Evolutionary conservation across 1,140 invertebrate genomes (phyloP), one percentile per base, ranked within the genome.

Genomic region (Portunus trituberculatus): DNA sequence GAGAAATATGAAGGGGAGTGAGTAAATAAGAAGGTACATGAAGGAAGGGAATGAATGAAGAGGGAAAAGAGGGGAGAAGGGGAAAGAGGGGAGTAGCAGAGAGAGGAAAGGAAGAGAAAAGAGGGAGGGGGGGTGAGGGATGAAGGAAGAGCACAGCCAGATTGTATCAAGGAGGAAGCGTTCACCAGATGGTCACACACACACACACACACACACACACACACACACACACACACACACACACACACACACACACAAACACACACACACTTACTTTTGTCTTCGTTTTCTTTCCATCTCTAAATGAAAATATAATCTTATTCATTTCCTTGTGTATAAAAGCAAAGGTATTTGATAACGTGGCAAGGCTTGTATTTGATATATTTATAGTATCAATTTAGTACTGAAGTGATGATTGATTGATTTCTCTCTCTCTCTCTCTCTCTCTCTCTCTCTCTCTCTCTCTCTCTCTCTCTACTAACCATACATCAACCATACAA

Each of bases 251-350:
- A 82, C 52, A 92, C 45, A 92, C 45, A 82, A 6, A 83, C 29
- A 92, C 20, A 82, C 76, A 92, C 46, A 83, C 25, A 92, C 6
- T 31, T n/a, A n/a, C 29, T 32, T 87, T 31, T 1, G 4, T 20
- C 4, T n/a, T 16, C n/a, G 29, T n/a, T n/a, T 87, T n/a, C 16
- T 16, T 87, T n/a, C 14, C 16, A 31, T 87, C 32, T 16, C 32
- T 87, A 16, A 31, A 29, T 29, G 16, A 91, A 52, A 52, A 52
- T 48, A 52, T 91, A 91, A 48, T 52, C 59, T 52, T 91, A 91
- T 91, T 52, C 48, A 91, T 91, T 52, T 91, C 46, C 59, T 52
- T 91, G 59, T 91, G 59, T 91, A 91, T 91, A 91, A 52, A 91
- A 48, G 59, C 48, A 91, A 48, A 91, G 45, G 52, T 90, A 90